Evolutionary conservation across 1,140 invertebrate species (phyloP), one percentile per base, ranked within the genome.

Genomic region (Papilio dardanus): DNA sequence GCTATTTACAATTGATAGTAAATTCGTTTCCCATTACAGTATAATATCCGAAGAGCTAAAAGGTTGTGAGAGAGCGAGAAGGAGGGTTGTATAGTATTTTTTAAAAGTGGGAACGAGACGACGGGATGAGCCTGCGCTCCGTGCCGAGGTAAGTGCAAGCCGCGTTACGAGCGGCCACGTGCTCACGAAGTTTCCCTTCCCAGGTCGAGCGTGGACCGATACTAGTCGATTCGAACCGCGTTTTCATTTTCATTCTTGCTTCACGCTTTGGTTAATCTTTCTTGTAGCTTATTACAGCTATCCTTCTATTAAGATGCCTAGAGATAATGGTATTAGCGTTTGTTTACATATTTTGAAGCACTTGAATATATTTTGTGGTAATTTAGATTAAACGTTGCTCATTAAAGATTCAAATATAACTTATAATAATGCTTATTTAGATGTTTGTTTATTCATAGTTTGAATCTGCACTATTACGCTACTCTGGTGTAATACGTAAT

Each of bases 91-190:
- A 79, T 65, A 87, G 83, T 89, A 86, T 82, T 82, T 75, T 30
- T 91, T 81, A 86, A 91, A 92, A 92, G 91, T 92, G 90, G 91
- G 86, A 93, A 91, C 90, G 91, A 92, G 90, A 89, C 86, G 83
- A 75, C 79, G 83, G 62, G 77, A 93, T 93, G 91, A 80, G 80
- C 78, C 86, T 78, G 76, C 86, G 88, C 86, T 87, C 74, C 83
- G 84, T 83, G 68, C 54, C 81, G 86, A 91, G 91, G 91, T 92
- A 88, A 92, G 91, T 92, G 87, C 85, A 83, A 82, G 86, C 88
- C 83, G 33, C 6, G 71, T 73, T 54, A 58, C 71, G 80, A 83
- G 77, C 65, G 78, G 86, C 84, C 90, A 92, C 91, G 90, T 92
- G 91, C 81, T 90, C 78, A 54, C 33, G 77, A 85, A 86, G 81